Evolutionary conservation across 2,888 invertebrate genomes (phyloP).

Genomic region (Synergus japonicus): DNA sequence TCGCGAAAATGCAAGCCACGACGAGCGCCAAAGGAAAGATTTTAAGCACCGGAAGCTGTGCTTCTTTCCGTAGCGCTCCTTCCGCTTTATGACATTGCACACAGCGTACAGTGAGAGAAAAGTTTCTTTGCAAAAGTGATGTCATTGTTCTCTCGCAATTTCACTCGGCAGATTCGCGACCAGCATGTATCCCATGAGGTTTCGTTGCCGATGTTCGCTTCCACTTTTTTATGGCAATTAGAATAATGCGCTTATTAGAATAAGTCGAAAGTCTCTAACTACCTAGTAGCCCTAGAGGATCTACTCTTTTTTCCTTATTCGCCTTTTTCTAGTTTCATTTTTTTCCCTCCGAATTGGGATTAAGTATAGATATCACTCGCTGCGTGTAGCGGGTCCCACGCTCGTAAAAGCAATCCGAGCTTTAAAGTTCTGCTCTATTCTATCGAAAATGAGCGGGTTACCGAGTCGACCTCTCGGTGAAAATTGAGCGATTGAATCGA

Average conservation of each 20-base stretch:
- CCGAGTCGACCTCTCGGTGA: background rate
- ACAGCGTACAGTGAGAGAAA: slow-evolving; percentile 47
- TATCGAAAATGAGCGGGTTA: slow-evolving; percentile 18
- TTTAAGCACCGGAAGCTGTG: slow-evolving; percentile 53
- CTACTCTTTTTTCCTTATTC: slow-evolving; percentile 2
- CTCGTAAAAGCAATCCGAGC: slow-evolving; percentile 41
- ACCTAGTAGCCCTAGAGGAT: background rate
- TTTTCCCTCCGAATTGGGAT: slow-evolving; percentile 2
- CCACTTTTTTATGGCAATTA: slow-evolving; percentile 23
- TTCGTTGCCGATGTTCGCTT: slow-evolving; percentile 6
- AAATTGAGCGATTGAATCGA: slow-evolving; percentile 12
- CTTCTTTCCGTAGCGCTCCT: slow-evolving; percentile 50
- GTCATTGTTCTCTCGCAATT: slow-evolving; percentile 53
- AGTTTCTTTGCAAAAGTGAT: slow-evolving; percentile 49
- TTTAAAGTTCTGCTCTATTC: slow-evolving; percentile 19
- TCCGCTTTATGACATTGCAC: slow-evolving; percentile 43
- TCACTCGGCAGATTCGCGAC: slow-evolving; percentile 28
- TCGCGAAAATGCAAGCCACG: slow-evolving; percentile 49
- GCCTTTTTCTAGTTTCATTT: background rate
- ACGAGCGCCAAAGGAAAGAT: slow-evolving; percentile 50
- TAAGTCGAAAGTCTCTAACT: slow-evolving; percentile 4
- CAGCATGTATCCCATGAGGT: slow-evolving; percentile 14
- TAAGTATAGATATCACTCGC: slow-evolving; percentile 32
- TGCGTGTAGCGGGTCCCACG: background rate
- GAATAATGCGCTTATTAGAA: slow-evolving; percentile 36